Base-by-base conservation (phyloP, 2,888 invertebrate species). In the Syrista parreyssii region DNA sequence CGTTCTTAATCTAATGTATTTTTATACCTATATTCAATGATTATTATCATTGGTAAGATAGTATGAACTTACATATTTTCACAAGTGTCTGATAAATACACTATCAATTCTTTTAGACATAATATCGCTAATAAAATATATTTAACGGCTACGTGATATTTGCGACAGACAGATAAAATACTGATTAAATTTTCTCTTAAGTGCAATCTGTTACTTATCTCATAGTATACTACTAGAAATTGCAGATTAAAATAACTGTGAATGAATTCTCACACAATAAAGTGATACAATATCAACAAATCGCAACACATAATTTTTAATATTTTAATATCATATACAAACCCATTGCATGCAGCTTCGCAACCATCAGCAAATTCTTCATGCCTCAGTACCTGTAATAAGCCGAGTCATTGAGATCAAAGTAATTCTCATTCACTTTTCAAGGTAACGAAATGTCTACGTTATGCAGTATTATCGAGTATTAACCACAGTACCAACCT, bases 281-380 rank as follows among this genome's bases (percentile, higher is more conserved):
- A 71, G 6, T 71, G 31, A 71, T 71, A 71, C 1, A 31, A 71
- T 4, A 15, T 31, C 0, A 15, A 34, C 0, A 77, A 74, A 75
- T 33, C 3, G 40, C 68, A 30, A 68, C 55, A 40, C 55, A 74
- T 3, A 36, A 31, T 36, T 40, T 76, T 12, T 11, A 30, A 72
- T 12, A 36, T 68, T 76, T 12, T 74, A 34, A n/a, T 33, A 32
- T 11, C 30, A n/a, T 68, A 32, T 75, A 12, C 91, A 91, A 92
- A 98, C 98, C 99, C 99, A 94, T 99, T 99, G 91, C 99, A 99
- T 75, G 97, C 94, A 32, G 99, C 99, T 89, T 98, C 97, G 92
- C 99, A 99, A 2, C 98, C 99, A 91, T 98, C 97, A 81, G 95
- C 95, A 91, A 99, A 99, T 92, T 99, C 99, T 92, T 99, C 99